Percentiles rank a stretch among this genome's conserved stretches.
These are phyloP conservation scores for Platalea minor DNA, from an alignment of 2,797 vertebrate genomes.

Conservation along the genomic window DNA sequence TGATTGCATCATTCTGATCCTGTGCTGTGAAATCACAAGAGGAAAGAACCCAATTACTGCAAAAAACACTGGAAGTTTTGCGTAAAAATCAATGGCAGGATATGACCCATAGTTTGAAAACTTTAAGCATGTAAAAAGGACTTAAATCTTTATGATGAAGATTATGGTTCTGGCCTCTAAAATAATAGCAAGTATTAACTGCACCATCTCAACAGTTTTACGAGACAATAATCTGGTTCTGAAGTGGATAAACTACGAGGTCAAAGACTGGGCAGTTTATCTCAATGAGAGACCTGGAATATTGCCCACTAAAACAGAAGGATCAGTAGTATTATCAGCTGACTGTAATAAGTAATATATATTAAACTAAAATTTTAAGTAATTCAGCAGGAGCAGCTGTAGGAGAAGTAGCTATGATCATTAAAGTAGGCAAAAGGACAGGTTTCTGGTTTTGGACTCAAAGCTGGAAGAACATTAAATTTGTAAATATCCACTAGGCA, in stretches of 20 bases:
- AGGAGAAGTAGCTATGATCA: neutral
- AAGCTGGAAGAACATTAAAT: neutral
- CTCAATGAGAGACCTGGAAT: slow-evolving; percentile 47
- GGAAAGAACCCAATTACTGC: slow-evolving; percentile 66
- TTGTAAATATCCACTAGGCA: neutral
- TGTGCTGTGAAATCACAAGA: slow-evolving; percentile 47
- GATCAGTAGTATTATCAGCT: slow-evolving; percentile 10
- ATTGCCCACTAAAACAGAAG: slow-evolving; percentile 53
- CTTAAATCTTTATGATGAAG: slow-evolving; percentile 69
- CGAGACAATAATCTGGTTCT: slow-evolving; percentile 58
- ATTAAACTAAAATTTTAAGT: slow-evolving; percentile 13
- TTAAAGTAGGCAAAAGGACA: neutral
- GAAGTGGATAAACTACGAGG: slow-evolving; percentile 62
- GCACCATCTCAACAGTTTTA: slow-evolving; percentile 52
- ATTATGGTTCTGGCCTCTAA: slow-evolving; percentile 44
- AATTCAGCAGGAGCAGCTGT: neutral
- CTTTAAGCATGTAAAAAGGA: slow-evolving; percentile 62
- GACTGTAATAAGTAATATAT: slow-evolving; percentile 19
- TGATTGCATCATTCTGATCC: slow-evolving; percentile 63
- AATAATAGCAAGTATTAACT: slow-evolving; percentile 66
- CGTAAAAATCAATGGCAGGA: slow-evolving; percentile 70
- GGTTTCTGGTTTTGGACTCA: neutral
- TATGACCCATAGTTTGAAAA: slow-evolving; percentile 69
- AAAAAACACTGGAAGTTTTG: slow-evolving; percentile 61
- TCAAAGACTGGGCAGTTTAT: slow-evolving; percentile 45